Conservation (phyloP, 2,797 vertebrate genomes). For the Pantherophis vulpinus region DNA sequence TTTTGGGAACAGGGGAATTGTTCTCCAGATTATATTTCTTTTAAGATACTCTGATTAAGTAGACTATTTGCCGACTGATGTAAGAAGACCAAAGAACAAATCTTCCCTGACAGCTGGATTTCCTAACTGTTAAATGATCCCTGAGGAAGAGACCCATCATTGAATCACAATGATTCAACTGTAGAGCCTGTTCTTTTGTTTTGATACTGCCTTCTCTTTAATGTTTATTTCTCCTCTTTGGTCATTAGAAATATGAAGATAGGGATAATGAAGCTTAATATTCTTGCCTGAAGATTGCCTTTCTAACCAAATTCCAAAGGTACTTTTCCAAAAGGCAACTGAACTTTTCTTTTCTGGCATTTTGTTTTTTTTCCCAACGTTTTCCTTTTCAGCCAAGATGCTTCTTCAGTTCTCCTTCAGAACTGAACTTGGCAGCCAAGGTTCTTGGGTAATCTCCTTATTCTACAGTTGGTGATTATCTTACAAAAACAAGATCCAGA, state of each 20-base stretch:
- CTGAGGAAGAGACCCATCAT: neutral
- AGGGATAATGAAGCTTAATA: neutral
- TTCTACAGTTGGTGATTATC: too few relatives aligned
- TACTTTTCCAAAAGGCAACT: too few relatives aligned
- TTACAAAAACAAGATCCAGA: neutral
- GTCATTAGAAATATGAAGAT: neutral
- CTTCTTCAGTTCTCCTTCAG: too few relatives aligned
- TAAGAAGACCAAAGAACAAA: neutral
- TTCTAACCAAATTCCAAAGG: neutral
- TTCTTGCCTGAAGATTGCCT: neutral
- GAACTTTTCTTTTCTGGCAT: too few relatives aligned
- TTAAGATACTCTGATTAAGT: neutral
- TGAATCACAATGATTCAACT: neutral
- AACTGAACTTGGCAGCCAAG: too few relatives aligned
- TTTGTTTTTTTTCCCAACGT: too few relatives aligned
- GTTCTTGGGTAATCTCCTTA: too few relatives aligned
- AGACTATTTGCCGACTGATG: neutral
- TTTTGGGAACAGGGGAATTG: neutral
- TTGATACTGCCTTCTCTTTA: neutral
- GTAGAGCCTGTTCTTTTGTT: neutral
- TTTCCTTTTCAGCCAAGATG: too few relatives aligned
- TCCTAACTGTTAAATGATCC: neutral
- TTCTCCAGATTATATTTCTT: neutral
- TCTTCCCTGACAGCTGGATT: neutral
- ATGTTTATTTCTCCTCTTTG: neutral